Conservation (phyloP, 2,797 vertebrate genomes). For the Rhynchotus rufescens region DNA sequence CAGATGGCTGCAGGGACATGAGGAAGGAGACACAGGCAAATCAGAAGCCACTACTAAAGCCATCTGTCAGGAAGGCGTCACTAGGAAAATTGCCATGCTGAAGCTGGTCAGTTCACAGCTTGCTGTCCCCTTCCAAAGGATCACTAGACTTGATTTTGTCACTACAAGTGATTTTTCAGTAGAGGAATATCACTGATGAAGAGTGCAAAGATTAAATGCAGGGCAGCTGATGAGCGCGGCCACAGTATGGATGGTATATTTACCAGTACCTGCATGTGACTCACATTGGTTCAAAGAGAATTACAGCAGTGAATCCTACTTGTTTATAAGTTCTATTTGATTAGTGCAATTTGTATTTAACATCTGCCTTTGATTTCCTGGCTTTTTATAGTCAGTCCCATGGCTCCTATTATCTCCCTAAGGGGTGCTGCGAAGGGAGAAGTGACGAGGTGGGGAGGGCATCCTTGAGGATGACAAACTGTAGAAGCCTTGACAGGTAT, state of each 20-base stretch:
- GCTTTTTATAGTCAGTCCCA: conserved; percentile 23
- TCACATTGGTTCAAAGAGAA: conserved; percentile 9
- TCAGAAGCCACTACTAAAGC: background rate
- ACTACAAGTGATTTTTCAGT: conserved; percentile 37
- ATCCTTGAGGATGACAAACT: background rate
- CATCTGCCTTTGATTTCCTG: conserved; percentile 52
- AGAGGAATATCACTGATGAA: conserved; percentile 14
- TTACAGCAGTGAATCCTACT: conserved; percentile 15
- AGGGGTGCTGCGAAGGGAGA: background rate
- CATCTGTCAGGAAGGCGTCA: background rate
- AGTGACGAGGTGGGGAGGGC: conserved; percentile 3
- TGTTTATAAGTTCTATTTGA: conserved; percentile 37
- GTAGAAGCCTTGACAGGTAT: background rate
- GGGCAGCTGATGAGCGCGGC: conserved; percentile 26
- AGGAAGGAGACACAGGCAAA: background rate
- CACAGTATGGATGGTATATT: conserved; percentile 23
- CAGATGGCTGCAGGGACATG: background rate
- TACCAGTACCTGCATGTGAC: background rate
- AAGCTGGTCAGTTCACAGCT: conserved; percentile 16
- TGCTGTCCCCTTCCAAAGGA: conserved; percentile 3
- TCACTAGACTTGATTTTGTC: conserved; percentile 37
- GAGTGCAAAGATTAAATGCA: conserved; percentile 33
- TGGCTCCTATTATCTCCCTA: conserved; percentile 15
- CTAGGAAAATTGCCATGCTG: background rate
- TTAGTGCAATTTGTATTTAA: conserved; percentile 59